phyloP scores from a whole-genome alignment of 2,888 invertebrate genomes.

The Gordius sp. region DNA sequence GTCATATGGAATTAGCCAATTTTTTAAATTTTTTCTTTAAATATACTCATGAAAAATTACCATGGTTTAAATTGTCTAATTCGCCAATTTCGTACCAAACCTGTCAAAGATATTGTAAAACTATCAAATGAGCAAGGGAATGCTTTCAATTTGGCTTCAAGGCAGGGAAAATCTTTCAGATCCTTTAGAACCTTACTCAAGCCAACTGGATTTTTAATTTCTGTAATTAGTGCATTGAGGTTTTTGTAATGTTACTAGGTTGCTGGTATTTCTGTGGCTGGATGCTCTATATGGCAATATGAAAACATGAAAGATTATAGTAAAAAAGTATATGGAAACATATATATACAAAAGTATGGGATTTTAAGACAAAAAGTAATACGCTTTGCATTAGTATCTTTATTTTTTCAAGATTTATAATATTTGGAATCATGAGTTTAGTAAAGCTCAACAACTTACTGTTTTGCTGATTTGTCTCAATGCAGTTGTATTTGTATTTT shows the following conservation, averaged over 20 bases:
- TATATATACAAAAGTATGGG: background rate
- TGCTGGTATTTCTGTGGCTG: background rate
- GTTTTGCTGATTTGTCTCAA: background rate
- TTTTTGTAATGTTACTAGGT: background rate
- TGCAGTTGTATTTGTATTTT: background rate
- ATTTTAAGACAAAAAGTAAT: background rate
- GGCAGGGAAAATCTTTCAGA: too few relatives aligned
- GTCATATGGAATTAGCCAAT: too few relatives aligned
- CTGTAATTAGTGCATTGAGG: background rate
- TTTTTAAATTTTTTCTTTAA: too few relatives aligned
- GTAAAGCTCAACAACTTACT: background rate
- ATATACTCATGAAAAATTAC: too few relatives aligned
- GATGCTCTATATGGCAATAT: background rate
- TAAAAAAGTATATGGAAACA: background rate
- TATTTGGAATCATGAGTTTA: background rate
- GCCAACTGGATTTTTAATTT: background rate
- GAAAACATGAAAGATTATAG: background rate
- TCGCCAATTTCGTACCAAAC: too few relatives aligned
- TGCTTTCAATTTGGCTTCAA: too few relatives aligned
- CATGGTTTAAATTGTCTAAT: too few relatives aligned
- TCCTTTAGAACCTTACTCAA: background rate
- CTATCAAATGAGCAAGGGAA: too few relatives aligned
- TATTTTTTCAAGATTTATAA: background rate
- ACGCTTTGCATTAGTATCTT: background rate
- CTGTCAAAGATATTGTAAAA: too few relatives aligned